These are phyloP conservation scores for Sinodicranocentrus sp. DNA, from an alignment of 2,888 invertebrate species.

Conservation along the genomic window DNA sequence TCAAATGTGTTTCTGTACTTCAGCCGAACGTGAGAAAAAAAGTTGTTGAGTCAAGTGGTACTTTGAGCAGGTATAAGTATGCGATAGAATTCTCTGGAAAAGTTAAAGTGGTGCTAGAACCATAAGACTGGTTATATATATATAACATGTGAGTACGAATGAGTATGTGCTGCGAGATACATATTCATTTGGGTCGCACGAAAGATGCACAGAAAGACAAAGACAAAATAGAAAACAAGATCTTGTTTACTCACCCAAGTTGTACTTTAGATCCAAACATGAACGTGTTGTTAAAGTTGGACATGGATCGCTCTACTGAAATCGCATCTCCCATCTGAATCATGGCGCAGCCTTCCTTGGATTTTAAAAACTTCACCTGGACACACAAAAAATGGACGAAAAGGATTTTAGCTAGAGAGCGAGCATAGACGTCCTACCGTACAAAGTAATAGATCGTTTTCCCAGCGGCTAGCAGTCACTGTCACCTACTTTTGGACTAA, in stretches of 20 bases:
- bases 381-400: slow-evolving; percentile 64
- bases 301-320: slow-evolving; percentile 96
- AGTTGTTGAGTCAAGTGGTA: background rate
- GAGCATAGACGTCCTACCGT: too few relatives aligned
- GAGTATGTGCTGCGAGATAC: background rate
- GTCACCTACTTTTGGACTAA: background rate
- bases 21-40: background rate
- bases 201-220: slow-evolving; percentile 15
- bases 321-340: slow-evolving; percentile 98
- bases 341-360: slow-evolving; percentile 99
- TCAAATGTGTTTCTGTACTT: background rate
- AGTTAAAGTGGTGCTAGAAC: slow-evolving; percentile 1
- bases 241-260: slow-evolving; percentile 81
- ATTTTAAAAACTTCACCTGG: slow-evolving; percentile 97
- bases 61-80: background rate
- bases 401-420: background rate
- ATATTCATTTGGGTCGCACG: background rate
- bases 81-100: background rate
- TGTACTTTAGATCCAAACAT: slow-evolving; percentile 88
- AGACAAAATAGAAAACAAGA: slow-evolving; percentile 35
- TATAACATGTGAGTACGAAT: background rate
- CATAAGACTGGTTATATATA: background rate
- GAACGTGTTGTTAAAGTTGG: slow-evolving; percentile 95
- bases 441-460: too few relatives aligned
- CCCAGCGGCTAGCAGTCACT: too few relatives aligned